phyloP scores from a whole-genome alignment of 1,140 invertebrate genomes.

The Chlorops oryzae region DNA sequence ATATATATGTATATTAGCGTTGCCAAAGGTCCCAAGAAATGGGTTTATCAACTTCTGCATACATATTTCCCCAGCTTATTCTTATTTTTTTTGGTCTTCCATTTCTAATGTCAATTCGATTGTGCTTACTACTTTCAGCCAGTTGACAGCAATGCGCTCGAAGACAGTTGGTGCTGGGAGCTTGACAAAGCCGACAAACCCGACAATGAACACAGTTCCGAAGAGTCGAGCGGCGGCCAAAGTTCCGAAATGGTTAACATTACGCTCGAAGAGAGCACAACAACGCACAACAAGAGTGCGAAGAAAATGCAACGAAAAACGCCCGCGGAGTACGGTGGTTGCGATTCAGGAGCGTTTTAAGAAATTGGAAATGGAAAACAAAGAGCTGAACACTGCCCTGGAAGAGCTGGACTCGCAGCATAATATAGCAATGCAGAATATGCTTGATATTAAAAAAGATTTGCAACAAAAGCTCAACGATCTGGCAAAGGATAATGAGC shows the following conservation, averaged over 20 bases:
- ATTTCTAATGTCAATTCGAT: not conserved
- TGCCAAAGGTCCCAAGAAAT: conserved; percentile 4
- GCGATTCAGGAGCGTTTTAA: conserved; percentile 49
- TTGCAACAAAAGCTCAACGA: conserved; percentile 52
- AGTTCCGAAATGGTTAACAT: conserved; percentile 18
- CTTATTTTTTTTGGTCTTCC: not conserved
- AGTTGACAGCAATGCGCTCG: conserved; percentile 24
- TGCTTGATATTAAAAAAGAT: conserved; percentile 58
- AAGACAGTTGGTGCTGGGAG: conserved; percentile 56
- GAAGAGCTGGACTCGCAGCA: conserved; percentile 70
- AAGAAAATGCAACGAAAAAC: conserved; percentile 19
- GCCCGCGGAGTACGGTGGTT: not conserved
- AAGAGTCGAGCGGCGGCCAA: conserved; percentile 13
- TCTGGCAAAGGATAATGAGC: conserved; percentile 12
- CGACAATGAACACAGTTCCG: conserved; percentile 15
- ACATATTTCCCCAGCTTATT: not conserved
- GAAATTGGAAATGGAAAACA: conserved; percentile 51
- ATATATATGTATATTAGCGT: not conserved
- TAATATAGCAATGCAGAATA: conserved; percentile 59
- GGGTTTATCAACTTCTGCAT: not conserved
- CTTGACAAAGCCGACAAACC: conserved; percentile 42
- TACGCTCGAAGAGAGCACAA: conserved; percentile 14
- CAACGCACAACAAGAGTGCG: not conserved
- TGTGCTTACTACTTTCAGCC: conserved; percentile 15
- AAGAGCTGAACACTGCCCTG: conserved; percentile 54